These are phyloP conservation scores for Drosophila neocordata DNA, from an alignment of 1,140 invertebrate species.

Conservation along the genomic window DNA sequence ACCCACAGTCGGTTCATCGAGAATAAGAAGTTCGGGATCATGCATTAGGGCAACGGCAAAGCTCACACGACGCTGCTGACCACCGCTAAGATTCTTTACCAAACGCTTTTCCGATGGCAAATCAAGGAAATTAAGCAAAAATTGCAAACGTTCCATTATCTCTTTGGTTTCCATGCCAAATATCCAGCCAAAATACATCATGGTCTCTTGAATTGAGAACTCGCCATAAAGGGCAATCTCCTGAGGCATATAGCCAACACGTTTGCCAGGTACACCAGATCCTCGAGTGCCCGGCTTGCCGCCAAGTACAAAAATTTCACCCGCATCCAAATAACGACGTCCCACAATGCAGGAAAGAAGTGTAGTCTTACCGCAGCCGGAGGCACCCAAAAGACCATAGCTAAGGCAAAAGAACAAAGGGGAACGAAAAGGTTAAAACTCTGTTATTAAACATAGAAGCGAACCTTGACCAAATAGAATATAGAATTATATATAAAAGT, in stretches of 20 bases:
- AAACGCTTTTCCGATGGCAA: slow-evolving; percentile 92
- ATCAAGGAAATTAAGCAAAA: slow-evolving; percentile 95
- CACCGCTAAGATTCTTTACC: slow-evolving; percentile 96
- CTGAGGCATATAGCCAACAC: slow-evolving; percentile 93
- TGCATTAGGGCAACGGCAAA: slow-evolving; percentile 96
- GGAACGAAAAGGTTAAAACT: slow-evolving; percentile 8
- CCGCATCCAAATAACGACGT: slow-evolving; percentile 88
- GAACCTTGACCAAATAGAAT: slow-evolving; percentile 19
- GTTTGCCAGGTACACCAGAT: slow-evolving; percentile 93
- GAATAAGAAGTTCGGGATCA: slow-evolving; percentile 94
- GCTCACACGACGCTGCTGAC: slow-evolving; percentile 95
- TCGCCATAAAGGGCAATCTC: slow-evolving; percentile 97
- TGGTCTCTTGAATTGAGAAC: slow-evolving; percentile 96
- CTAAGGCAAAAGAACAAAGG: slow-evolving; percentile 78
- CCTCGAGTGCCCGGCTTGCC: slow-evolving; percentile 92
- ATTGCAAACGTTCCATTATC: slow-evolving; percentile 92
- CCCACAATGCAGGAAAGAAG: slow-evolving; percentile 93
- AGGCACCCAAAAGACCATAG: slow-evolving; percentile 92
- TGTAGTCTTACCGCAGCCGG: slow-evolving; percentile 93
- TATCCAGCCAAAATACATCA: slow-evolving; percentile 98
- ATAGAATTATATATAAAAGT: too few species aligned
- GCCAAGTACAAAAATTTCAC: slow-evolving; percentile 92
- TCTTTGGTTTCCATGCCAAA: slow-evolving; percentile 93
- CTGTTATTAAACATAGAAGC: background rate
- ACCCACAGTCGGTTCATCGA: slow-evolving; percentile 97